phyloP scores from a whole-genome alignment of 2,888 invertebrate species.

The Melieria crassipennis region DNA sequence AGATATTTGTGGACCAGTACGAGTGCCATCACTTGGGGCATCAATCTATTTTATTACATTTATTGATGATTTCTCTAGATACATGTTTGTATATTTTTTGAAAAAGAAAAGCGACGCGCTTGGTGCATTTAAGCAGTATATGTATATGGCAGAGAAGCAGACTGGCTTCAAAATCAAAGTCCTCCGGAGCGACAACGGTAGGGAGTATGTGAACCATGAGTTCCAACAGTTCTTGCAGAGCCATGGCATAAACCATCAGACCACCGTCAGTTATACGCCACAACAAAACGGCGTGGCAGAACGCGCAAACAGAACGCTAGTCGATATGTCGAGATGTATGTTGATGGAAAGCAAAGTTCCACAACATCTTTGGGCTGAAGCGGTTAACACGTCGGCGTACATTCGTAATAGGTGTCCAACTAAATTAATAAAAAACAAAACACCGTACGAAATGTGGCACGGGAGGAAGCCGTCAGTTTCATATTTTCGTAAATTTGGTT shows the following conservation, averaged over 20 bases:
- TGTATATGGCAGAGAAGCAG: slow-evolving; percentile 2
- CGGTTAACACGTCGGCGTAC: slow-evolving; percentile 36
- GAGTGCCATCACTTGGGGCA: background rate
- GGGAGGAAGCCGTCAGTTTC: slow-evolving; percentile 31
- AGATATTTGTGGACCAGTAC: slow-evolving; percentile 14
- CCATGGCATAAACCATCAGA: background rate
- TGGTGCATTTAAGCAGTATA: background rate
- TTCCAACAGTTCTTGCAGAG: background rate
- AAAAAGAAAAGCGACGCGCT: background rate
- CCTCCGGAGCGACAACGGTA: background rate
- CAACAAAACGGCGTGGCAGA: slow-evolving; percentile 39
- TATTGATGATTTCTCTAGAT: slow-evolving; percentile 6
- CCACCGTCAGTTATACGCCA: slow-evolving; percentile 18
- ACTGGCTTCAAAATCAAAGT: slow-evolving; percentile 3
- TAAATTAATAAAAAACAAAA: slow-evolving; percentile 33
- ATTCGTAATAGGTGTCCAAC: slow-evolving; percentile 35
- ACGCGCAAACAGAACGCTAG: slow-evolving; percentile 37
- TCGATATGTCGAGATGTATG: slow-evolving; percentile 50
- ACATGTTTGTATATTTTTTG: background rate
- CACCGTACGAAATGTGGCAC: slow-evolving; percentile 42
- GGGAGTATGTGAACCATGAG: background rate
- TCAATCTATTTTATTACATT: background rate
- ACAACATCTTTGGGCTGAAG: slow-evolving; percentile 46
- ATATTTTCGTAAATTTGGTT: slow-evolving; percentile 38
- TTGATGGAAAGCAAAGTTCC: slow-evolving; percentile 44